Base-by-base conservation (phyloP, 1,140 invertebrate species). In the Aphelenchoides fujianensis region DNA sequence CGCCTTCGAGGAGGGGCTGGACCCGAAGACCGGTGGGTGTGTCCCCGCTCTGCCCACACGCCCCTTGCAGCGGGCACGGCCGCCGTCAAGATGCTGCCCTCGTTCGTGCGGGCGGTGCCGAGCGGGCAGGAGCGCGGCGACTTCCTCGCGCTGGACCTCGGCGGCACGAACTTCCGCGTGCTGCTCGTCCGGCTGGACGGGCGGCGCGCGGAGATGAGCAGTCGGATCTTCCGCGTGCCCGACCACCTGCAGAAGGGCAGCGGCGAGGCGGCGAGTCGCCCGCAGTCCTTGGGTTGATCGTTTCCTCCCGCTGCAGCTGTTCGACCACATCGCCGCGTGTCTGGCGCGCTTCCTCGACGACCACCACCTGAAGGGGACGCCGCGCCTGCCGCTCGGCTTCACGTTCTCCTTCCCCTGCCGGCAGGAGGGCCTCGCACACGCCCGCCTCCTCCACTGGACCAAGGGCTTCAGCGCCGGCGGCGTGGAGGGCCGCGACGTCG, bases 261-360 rank as follows among this genome's bases (percentile, higher is more conserved):
- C n/a, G n/a, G n/a, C n/a, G n/a, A n/a, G n/a, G 78, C 76, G 35
- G 80, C 81, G 41, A 73, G 52, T 66, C 2, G 59, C 1, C n/a
- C n/a, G n/a, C 59, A 31, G 2, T 34, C 27, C 1, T 27, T n/a
- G 27, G 1, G 19, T 19, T 61, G 57, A 59, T 23, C 9, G 48
- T 23, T 59, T 59, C 19, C 23, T 78, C n/a, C n/a, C n/a, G n/a
- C n/a, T 83, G 12, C 79, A 90, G 86, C 87, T 98, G 19, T 98
- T 99, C 86, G 95, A 98, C 86, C 95, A 98, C 85, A 98, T 99
- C 77, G 96, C 96, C 36, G 91, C 94, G 77, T 98, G 95, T 87
- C 88, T 98, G 78, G 90, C 91, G 1, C 90, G 91, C 72, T 98
- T 99, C 85, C 91, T 97, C 86, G 91, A 91, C 83, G 84, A 86